phyloP scores from a whole-genome alignment of 2,888 invertebrate species.

The Abrostola triplasia region DNA sequence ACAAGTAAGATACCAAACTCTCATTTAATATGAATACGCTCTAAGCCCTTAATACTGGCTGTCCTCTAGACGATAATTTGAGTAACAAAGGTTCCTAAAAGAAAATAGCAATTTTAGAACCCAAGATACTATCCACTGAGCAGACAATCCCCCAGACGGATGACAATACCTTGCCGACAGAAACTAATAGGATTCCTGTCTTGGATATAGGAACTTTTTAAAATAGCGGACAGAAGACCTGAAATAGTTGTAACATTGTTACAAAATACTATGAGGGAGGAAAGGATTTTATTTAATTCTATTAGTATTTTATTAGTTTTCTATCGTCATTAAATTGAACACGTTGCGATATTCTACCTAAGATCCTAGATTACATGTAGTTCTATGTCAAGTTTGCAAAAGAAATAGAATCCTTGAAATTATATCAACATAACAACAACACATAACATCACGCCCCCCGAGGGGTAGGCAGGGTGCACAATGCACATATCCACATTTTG shows the following conservation, averaged over 20 bases:
- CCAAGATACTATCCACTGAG: constrained; percentile 28
- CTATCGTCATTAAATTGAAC: too few species aligned
- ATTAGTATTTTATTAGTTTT: too few species aligned
- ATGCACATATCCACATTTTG: too few species aligned
- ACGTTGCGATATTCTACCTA: too few species aligned
- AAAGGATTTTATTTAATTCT: not conserved
- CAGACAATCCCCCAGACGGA: constrained; percentile 47
- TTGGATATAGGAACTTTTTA: constrained; percentile 40
- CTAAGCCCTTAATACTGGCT: constrained; percentile 10
- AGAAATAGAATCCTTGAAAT: too few species aligned
- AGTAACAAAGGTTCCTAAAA: constrained; percentile 28
- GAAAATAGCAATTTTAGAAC: constrained; percentile 32
- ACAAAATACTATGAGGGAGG: not conserved
- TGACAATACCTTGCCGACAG: constrained; percentile 53
- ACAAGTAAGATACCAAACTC: not conserved
- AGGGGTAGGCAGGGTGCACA: too few species aligned
- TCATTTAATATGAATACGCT: not conserved
- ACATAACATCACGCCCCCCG: too few species aligned
- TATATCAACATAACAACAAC: too few species aligned
- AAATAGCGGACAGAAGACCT: constrained; percentile 28
- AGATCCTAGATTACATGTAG: too few species aligned
- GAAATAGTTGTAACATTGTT: constrained; percentile 17
- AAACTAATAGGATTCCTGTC: constrained; percentile 55
- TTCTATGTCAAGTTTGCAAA: too few species aligned
- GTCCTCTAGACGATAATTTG: constrained; percentile 30